Evolutionary conservation across 2,888 invertebrate species (phyloP).

Genomic region (Eupithecia centaureata): DNA sequence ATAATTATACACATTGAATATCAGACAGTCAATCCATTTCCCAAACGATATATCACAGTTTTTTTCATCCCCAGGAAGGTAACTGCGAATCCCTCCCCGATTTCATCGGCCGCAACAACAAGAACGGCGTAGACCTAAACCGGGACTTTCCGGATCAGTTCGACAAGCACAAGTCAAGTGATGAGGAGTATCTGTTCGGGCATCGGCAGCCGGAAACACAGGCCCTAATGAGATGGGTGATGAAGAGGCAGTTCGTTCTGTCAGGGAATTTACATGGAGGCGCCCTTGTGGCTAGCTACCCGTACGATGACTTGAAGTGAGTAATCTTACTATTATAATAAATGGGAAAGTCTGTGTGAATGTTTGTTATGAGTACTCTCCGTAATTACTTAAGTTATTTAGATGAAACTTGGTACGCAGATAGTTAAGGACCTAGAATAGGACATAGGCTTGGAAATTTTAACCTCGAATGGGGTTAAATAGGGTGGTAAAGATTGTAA

Average conservation of each 20-base stretch:
- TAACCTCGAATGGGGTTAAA: too few species aligned
- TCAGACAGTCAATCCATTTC: too few species aligned
- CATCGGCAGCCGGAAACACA: constrained; percentile 93
- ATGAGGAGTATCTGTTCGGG: constrained; percentile 78
- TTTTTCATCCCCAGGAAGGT: constrained; percentile 87
- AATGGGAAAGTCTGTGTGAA: too few species aligned
- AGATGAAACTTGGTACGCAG: too few species aligned
- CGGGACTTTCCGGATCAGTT: constrained; percentile 97
- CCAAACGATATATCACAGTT: too few species aligned
- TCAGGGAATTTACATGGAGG: constrained; percentile 98
- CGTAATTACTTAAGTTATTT: too few species aligned
- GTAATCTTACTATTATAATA: too few species aligned
- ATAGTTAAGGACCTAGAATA: too few species aligned
- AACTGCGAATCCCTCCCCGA: constrained; percentile 87
- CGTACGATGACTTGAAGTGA: constrained; percentile 95
- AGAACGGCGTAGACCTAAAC: constrained; percentile 92
- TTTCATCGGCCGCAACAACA: constrained; percentile 91
- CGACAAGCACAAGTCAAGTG: constrained; percentile 70
- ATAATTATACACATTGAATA: too few species aligned
- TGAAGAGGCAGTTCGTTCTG: constrained; percentile 93
- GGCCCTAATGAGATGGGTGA: constrained; percentile 95
- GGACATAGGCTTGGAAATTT: too few species aligned
- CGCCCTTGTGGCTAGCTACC: constrained; percentile 98
- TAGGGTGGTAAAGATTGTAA: too few species aligned
- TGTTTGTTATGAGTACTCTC: too few species aligned